Evolutionary conservation across 1,140 invertebrate genomes (phyloP).

Genomic region (Drosophila nebulosa): DNA sequence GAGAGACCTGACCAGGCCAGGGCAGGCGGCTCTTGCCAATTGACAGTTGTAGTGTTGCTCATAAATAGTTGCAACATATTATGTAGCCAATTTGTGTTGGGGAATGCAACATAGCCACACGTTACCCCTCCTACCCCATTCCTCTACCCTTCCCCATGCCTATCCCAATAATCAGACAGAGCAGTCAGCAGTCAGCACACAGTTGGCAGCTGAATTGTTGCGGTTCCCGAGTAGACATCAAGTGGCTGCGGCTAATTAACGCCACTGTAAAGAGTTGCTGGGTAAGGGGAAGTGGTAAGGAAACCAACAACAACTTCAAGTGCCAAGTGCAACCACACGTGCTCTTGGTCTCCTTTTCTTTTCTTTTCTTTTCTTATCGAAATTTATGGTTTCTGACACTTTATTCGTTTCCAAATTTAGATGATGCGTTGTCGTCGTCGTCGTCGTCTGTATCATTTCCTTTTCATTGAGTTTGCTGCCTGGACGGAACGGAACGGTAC

Average conservation of each 20-base stretch:
- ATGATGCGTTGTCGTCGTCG: constrained; percentile 10
- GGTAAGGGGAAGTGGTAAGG: too few species aligned
- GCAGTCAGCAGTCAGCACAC: background rate
- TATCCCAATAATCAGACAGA: background rate
- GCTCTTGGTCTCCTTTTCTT: constrained; percentile 1
- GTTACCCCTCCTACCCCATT: background rate
- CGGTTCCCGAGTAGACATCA: constrained; percentile 40
- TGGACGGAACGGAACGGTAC: too few species aligned
- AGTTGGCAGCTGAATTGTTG: background rate
- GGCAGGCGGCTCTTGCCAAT: background rate
- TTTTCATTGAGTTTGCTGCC: constrained; percentile 48
- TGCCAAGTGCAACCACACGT: constrained; percentile 43
- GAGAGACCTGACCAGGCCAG: constrained; percentile 56
- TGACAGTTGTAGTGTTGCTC: constrained; percentile 10
- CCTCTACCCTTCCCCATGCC: background rate
- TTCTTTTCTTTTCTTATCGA: constrained; percentile 21
- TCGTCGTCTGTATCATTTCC: constrained; percentile 62
- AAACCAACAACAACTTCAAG: background rate
- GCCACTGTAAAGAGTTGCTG: constrained; percentile 45
- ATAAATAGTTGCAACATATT: constrained; percentile 20
- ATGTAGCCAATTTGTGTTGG: constrained; percentile 40
- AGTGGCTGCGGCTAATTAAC: constrained; percentile 78
- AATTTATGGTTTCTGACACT: constrained; percentile 64
- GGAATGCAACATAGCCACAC: constrained; percentile 4
- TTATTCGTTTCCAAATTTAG: constrained; percentile 66